These are phyloP conservation scores for Cavia aperea DNA, from an alignment of 2,113 vertebrate genomes.

Conservation along the genomic window DNA sequence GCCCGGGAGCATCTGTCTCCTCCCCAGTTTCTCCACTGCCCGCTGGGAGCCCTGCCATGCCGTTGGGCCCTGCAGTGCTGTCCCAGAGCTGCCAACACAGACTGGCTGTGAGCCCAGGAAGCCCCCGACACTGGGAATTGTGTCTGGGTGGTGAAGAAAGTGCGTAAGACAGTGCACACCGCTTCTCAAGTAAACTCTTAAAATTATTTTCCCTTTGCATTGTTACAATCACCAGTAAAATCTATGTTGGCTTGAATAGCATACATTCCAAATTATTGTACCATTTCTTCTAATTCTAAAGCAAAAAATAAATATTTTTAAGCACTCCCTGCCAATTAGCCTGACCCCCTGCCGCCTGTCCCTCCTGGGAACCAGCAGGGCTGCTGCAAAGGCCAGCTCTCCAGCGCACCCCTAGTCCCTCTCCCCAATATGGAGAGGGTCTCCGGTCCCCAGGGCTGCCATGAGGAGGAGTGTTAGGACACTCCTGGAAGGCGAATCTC, in stretches of 20 bases:
- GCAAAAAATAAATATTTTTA: background rate
- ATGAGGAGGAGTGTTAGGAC: background rate
- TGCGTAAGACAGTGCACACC: background rate
- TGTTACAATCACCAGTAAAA: background rate
- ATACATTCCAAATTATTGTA: background rate
- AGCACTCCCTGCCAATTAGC: background rate
- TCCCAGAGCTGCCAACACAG: background rate
- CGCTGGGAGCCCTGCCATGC: background rate
- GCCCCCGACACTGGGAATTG: background rate
- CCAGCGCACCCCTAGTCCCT: background rate
- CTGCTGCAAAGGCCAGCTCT: background rate
- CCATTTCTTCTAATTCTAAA: background rate
- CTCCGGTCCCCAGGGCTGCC: background rate
- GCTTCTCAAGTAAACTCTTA: background rate
- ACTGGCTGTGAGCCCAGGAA: background rate
- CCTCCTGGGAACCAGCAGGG: background rate
- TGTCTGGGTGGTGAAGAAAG: background rate
- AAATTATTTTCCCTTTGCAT: background rate
- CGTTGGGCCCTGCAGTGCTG: background rate
- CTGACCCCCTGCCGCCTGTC: background rate
- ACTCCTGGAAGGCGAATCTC: accelerated
- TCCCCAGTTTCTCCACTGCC: background rate
- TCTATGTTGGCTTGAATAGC: background rate
- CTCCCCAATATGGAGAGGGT: background rate
- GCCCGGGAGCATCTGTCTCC: background rate